Base-by-base conservation (phyloP, 2,888 invertebrate species). In the Cryptus armator region DNA sequence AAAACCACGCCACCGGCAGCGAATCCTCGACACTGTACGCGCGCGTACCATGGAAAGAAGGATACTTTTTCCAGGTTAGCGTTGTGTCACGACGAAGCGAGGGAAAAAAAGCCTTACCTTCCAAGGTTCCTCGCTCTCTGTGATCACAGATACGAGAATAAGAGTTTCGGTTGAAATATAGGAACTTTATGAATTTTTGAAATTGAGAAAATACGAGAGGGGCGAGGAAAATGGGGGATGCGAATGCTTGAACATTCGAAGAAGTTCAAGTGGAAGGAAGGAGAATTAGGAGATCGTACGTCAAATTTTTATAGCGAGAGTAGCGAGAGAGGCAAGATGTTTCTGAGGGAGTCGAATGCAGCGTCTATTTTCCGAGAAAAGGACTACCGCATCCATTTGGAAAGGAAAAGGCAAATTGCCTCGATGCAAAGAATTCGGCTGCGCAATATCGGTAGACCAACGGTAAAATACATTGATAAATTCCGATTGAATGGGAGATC, bases 61-160 rank as follows among this genome's bases (percentile, higher is more conserved):
- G 46, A 14, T 68, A 64, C 70, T 78, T 48, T 43, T 24, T 56
- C 24, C 16, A 74, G 67, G 74, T 67, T 67, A 56, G 67, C 32
- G 72, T 29, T 71, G 48, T 71, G 29, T 64, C 67, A 74, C 66
- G 62, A 53, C 19, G 51, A 7, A 71, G 37, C 62, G 56, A 48
- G 51, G 48, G 64, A 59, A 64, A 56, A 83, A 53, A 56, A 83
- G 51, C 59, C 51, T 62, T 37, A 37, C 37, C 48, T 68, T 44
- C 9, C 10, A 3, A 19, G 46, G 46, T 62, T 51, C 19, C 51
- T 53, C 19, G 12, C 59, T 62, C 62, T 29, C 6, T n/a, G 62
- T 29, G 68, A 76, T 53, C 48, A 43, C 19, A 32, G 32, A 68
- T 19, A 56, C 62, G 37, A 44, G 16, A 82, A 32, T 68, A 53